Evolutionary conservation across 2,888 invertebrate species (phyloP), one percentile per base, ranked within the genome.

Genomic region (Dryadula phaetusa): DNA sequence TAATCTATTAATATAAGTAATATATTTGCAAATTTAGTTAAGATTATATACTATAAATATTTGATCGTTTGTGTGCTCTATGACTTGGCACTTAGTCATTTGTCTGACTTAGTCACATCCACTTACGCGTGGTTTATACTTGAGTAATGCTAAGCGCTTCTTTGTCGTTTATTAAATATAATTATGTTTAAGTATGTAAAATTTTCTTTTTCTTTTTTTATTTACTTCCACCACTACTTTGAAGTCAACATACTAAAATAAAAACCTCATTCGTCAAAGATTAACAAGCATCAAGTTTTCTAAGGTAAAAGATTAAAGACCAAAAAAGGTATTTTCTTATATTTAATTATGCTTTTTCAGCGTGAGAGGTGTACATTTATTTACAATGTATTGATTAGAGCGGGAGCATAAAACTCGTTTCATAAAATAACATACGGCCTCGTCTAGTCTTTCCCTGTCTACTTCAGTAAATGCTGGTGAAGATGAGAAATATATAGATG

Each of bases 71-170:
- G 75, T 81, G 75, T 82, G 77, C 77, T 72, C 72, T 75, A 73
- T 79, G 77, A 79, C 78, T 79, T 71, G 66, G 63, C 22, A 62
- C 70, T 76, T 78, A 83, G 74, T 84, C 82, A 84, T 75, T 68
- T 73, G 68, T 73, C 67, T 73, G 68, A 73, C 67, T 77, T 70
- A 74, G 62, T 79, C 54, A 53, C 62, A 46, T 10, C 25, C 16
- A 58, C 20, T 47, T 47, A 8, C 20, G 7, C 3, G 28, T 40
- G 47, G 16, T 62, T 28, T 28, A 25, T 46, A 37, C 20, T 25
- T 40, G 42, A 42, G 20, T 25, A 40, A 20, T 49, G 28, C 8
- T 37, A 16, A 18, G 12, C 0, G 0, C 18, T 44, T 28, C 18
- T 10, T 16, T 16, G 42, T 25, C 3, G n/a, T 58, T 40, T 28